Conservation (phyloP, 2,797 vertebrate genomes). For the Silurus lanzhouensis region DNA sequence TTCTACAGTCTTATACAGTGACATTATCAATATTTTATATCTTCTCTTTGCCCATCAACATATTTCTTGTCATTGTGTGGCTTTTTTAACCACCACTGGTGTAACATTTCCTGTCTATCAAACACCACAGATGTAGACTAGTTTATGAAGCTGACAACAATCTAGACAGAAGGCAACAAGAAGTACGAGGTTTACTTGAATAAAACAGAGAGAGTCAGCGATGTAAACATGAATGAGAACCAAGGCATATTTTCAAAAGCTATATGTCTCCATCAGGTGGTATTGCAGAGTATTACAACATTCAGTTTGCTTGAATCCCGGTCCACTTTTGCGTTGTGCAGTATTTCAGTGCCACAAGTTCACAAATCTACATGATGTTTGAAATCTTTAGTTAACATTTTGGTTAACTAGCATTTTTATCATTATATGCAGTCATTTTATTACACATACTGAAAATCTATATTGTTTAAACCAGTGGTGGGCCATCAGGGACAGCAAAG, state of each 20-base stretch:
- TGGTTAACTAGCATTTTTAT: neutral
- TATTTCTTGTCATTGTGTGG: too few relatives aligned
- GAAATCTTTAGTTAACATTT: neutral
- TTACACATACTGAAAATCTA: neutral
- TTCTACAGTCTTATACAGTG: too few relatives aligned
- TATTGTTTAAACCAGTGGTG: neutral
- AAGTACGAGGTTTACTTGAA: too few relatives aligned
- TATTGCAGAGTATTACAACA: neutral
- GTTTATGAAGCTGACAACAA: too few relatives aligned
- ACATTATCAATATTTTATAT: too few relatives aligned
- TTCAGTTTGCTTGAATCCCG: neutral
- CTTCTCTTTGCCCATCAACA: too few relatives aligned
- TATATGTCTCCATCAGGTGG: conserved; percentile 46
- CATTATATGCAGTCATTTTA: neutral
- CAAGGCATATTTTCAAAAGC: neutral
- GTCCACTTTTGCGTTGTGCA: neutral
- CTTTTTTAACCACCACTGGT: too few relatives aligned
- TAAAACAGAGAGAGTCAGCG: too few relatives aligned
- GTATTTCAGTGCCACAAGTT: neutral
- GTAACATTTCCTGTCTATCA: too few relatives aligned
- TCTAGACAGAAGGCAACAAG: neutral
- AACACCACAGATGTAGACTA: too few relatives aligned
- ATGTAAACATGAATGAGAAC: too few relatives aligned
- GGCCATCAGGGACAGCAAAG: too few relatives aligned
- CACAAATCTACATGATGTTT: neutral